Percentiles rank a stretch among this genome's conserved stretches.
phyloP scores from a whole-genome alignment of 2,797 vertebrate species.

The Etheostoma nigrum region DNA sequence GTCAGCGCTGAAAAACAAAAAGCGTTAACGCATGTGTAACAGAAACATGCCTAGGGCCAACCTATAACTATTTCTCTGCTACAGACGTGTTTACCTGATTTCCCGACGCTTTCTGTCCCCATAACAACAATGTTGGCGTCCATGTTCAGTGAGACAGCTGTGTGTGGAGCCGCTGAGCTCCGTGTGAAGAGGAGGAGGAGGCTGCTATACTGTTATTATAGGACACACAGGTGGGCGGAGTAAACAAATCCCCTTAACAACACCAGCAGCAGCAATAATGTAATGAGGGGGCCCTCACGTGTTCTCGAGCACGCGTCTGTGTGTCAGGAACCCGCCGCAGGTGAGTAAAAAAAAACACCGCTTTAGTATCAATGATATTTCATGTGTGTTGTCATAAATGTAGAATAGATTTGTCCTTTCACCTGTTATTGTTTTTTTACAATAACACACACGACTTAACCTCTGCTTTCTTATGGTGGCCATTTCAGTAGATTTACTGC shows the following conservation, averaged over 20 bases:
- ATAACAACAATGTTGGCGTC: slow-evolving; percentile 88
- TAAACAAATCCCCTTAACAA: background rate
- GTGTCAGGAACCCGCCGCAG: background rate
- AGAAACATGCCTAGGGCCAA: background rate
- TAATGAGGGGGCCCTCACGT: slow-evolving; percentile 18
- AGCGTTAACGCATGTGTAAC: background rate
- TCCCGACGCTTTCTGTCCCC: slow-evolving; percentile 89
- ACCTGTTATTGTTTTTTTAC: background rate
- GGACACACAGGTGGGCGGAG: slow-evolving; percentile 51
- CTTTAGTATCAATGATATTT: background rate
- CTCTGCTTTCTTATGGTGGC: too few relatives aligned
- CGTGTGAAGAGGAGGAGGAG: slow-evolving; percentile 32
- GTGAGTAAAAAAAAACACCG: background rate
- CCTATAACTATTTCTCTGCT: background rate
- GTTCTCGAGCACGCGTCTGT: background rate
- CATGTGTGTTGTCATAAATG: too few relatives aligned
- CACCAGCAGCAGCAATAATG: background rate
- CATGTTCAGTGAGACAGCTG: slow-evolving; percentile 65
- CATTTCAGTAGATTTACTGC: too few relatives aligned
- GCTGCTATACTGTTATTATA: slow-evolving; percentile 30
- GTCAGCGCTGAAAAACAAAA: slow-evolving; percentile 84
- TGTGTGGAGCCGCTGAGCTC: slow-evolving; percentile 17
- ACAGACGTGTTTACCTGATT: slow-evolving; percentile 83
- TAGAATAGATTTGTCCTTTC: background rate
- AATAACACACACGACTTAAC: too few relatives aligned